Base-by-base conservation (phyloP, 2,888 invertebrate genomes). In the Trilocha varians region DNA sequence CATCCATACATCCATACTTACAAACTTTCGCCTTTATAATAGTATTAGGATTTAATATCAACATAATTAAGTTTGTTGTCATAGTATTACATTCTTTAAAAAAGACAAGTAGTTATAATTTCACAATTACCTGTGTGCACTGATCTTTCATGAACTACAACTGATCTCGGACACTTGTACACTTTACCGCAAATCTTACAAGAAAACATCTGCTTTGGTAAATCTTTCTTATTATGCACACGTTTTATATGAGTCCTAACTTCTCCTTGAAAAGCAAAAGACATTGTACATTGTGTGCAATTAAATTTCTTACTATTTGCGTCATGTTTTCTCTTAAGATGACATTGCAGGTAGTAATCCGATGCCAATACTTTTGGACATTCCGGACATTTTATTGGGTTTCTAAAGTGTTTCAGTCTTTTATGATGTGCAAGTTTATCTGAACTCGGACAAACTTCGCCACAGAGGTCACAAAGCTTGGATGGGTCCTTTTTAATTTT, bases 131-230 rank as follows among this genome's bases (percentile, higher is more conserved):
- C 25, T 25, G 1, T 25, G 8, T 25, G 25, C 25, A 25, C 25
- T 5, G 87, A 82, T 63, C 86, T 65, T 40, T 82, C 78, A 59
- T 87, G 87, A 13, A 86, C 69, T 37, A 68, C 43, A n/a, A 78
- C 68, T 38, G 82, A 80, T 45, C 83, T 84, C 2, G 63, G 52
- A 54, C 74, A 78, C 46, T 72, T 72, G 48, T 83, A 86, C 4
- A 57, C 64, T 53, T 83, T 84, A 34, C 73, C 63, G 58, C 87
- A 87, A 40, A 71, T 61, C 55, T 74, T 72, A 61, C 87, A 87
- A 11, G 56, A 18, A 51, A 52, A 75, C 13, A 53, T 48, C 43
- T 68, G 76, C 40, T 68, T 71, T 0, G 69, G 67, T 39, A 47
- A 57, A 34, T 63, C 52, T 40, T 65, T 57, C 41, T 71, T 74